These are phyloP conservation scores for Bombus pyrosoma DNA, from an alignment of 1,140 invertebrate species.

Conservation along the genomic window DNA sequence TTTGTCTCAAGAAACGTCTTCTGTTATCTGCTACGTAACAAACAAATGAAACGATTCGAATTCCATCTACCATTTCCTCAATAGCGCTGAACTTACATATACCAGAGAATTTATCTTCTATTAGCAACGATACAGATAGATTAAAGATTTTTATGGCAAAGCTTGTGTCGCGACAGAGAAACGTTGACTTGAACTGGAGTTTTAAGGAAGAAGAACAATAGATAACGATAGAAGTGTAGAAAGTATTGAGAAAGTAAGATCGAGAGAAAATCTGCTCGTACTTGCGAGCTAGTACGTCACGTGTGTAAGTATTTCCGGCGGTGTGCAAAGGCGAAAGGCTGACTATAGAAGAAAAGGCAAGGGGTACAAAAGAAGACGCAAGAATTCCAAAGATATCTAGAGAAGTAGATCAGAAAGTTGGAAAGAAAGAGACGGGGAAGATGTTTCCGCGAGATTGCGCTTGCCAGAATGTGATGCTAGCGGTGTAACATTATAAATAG, in stretches of 20 bases:
- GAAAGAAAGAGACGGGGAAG: background rate
- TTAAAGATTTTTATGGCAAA: too few species aligned
- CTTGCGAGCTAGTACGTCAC: background rate
- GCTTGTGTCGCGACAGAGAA: background rate
- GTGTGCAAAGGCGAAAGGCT: background rate
- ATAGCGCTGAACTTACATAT: too few species aligned
- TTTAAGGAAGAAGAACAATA: background rate
- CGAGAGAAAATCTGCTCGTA: background rate
- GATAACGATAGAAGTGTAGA: background rate
- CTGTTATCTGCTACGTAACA: too few species aligned
- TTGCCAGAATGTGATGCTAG: background rate
- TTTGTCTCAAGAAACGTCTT: too few species aligned
- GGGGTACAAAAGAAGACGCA: background rate
- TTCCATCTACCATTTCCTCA: too few species aligned
- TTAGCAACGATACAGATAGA: too few species aligned
- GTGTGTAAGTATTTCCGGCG: background rate
- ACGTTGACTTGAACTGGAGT: background rate
- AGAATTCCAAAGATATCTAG: background rate
- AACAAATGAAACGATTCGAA: too few species aligned
- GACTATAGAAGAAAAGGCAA: background rate
- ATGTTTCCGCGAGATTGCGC: background rate
- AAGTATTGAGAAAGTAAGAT: background rate
- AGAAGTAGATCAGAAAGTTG: background rate
- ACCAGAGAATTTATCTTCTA: too few species aligned
- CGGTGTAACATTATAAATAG: background rate